Percentiles rank a stretch among this genome's conserved stretches.
These are phyloP conservation scores for Aythya baeri DNA, from an alignment of 2,113 vertebrate species.

Conservation along the genomic window DNA sequence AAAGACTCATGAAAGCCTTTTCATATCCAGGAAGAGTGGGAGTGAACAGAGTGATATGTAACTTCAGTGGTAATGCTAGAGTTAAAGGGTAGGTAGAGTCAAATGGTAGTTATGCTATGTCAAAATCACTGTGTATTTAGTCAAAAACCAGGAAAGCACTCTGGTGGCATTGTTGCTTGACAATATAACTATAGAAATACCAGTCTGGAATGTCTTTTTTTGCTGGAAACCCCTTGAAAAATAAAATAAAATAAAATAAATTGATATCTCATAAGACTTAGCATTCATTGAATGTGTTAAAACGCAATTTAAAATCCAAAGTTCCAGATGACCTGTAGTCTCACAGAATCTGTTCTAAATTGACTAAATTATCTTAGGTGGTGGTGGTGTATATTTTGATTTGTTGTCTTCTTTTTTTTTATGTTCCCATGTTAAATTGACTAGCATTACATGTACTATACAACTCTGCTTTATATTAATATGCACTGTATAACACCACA, in stretches of 20 bases:
- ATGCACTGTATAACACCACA: rapidly evolving
- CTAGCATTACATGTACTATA: not conserved
- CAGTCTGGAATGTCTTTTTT: not conserved
- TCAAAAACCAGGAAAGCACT: not conserved
- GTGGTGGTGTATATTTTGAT: rapidly evolving
- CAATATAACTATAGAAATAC: not conserved
- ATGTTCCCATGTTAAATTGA: not conserved
- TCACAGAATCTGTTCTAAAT: not conserved
- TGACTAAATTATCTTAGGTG: not conserved
- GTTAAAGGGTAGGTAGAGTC: not conserved
- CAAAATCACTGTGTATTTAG: not conserved
- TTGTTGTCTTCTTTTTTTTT: not conserved
- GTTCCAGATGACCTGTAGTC: not conserved
- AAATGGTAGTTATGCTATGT: not conserved
- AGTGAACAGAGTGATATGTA: not conserved
- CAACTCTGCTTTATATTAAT: not conserved
- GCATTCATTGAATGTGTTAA: not conserved
- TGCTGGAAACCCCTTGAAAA: not conserved
- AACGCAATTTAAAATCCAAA: not conserved
- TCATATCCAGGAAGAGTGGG: not conserved
- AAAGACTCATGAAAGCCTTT: not conserved
- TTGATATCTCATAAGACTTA: not conserved
- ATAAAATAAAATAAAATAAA: not conserved
- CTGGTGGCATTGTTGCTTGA: not conserved
- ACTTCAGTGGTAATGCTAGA: not conserved